Evolutionary conservation across 2,113 vertebrate species (phyloP).

Genomic region (Syngnathus scovelli): DNA sequence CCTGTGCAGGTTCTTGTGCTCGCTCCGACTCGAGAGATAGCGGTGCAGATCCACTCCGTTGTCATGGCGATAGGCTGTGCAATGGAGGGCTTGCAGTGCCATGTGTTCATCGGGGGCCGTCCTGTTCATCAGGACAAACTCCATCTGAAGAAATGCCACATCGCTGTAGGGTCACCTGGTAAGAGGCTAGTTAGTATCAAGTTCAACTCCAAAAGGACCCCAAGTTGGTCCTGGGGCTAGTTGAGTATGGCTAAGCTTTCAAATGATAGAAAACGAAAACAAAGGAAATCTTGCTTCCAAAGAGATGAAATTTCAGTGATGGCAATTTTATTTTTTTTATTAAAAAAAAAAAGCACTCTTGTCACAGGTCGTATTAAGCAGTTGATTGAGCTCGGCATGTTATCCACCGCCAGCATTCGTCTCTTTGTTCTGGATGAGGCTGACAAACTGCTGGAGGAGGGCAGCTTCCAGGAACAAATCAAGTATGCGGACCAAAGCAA

Average conservation of each 20-base stretch:
- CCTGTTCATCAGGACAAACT: constrained; percentile 84
- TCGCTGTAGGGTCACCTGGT: constrained; percentile 96
- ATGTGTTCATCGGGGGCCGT: constrained; percentile 92
- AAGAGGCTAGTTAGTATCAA: constrained; percentile 14
- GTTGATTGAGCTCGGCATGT: constrained; percentile 87
- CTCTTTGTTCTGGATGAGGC: constrained; percentile 96
- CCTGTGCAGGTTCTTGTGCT: constrained; percentile 82
- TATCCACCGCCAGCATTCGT: constrained; percentile 82
- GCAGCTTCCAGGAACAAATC: constrained; percentile 97
- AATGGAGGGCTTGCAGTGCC: constrained; percentile 90
- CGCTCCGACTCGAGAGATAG: constrained; percentile 95
- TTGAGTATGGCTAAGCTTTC: too few species aligned
- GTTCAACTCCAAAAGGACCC: too few species aligned
- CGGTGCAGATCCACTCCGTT: constrained; percentile 95
- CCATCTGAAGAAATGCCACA: constrained; percentile 88
- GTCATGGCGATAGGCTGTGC: constrained; percentile 84
- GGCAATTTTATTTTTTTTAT: background rate
- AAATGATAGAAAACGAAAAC: too few species aligned
- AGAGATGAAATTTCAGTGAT: constrained; percentile 22
- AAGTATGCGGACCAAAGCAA: constrained; percentile 73
- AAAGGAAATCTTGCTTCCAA: too few species aligned
- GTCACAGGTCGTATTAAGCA: constrained; percentile 90
- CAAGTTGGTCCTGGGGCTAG: too few species aligned
- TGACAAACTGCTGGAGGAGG: constrained; percentile 96
- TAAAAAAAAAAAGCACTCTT: background rate